phyloP scores from a whole-genome alignment of 2,888 invertebrate genomes.

The Aproaerema taeniolella region DNA sequence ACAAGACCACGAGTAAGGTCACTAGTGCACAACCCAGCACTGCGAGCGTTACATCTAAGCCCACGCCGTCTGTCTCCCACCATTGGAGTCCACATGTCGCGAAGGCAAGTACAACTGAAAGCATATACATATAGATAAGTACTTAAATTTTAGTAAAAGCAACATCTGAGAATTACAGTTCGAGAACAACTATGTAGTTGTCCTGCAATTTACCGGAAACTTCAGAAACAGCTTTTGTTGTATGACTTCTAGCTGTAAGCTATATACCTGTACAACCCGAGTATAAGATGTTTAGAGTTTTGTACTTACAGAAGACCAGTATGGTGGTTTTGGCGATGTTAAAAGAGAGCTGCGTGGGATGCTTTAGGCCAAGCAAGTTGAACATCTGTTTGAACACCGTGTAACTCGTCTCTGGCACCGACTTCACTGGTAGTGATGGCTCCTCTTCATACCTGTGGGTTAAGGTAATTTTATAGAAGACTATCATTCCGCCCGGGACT shows the following conservation, averaged over 20 bases:
- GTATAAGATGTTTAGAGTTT: too few species aligned
- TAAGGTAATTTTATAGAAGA: background rate
- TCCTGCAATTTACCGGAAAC: too few species aligned
- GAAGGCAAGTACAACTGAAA: slow-evolving; percentile 73
- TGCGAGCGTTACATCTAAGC: slow-evolving; percentile 56
- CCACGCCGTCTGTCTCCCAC: slow-evolving; percentile 44
- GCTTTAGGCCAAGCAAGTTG: slow-evolving; percentile 83
- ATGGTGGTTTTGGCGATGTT: slow-evolving; percentile 80
- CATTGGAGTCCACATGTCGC: slow-evolving; percentile 65
- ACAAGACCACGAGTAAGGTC: slow-evolving; percentile 77
- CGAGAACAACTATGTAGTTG: too few species aligned
- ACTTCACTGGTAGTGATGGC: slow-evolving; percentile 37
- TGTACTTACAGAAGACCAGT: slow-evolving; percentile 40
- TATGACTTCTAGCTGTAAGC: too few species aligned
- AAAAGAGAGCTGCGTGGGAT: slow-evolving; percentile 80
- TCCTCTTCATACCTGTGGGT: slow-evolving; percentile 59
- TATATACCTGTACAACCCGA: too few species aligned
- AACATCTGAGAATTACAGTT: too few species aligned
- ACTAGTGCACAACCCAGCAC: slow-evolving; percentile 71
- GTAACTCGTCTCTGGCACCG: slow-evolving; percentile 41
- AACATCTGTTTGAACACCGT: slow-evolving; percentile 77
- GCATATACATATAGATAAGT: too few species aligned
- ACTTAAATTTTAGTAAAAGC: too few species aligned
- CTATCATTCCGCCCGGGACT: too few species aligned
- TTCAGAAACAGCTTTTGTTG: too few species aligned